Percentiles rank a stretch among this genome's conserved stretches.
phyloP scores from a whole-genome alignment of 1,140 invertebrate genomes.

The Brachystomella parvula region DNA sequence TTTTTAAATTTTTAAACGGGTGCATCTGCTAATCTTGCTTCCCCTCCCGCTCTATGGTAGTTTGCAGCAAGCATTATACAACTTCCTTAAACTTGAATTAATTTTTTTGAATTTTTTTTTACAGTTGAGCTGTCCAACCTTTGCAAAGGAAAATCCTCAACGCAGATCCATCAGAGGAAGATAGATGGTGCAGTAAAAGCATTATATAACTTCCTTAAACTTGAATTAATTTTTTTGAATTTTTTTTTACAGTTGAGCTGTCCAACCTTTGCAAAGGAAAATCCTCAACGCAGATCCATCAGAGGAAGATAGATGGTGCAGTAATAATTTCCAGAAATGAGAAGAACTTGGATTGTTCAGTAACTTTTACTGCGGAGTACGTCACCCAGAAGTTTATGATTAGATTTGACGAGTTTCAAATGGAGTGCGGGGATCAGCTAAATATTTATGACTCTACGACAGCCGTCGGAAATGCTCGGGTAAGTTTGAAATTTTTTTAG shows the following conservation, averaged over 20 bases:
- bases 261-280: slow-evolving; percentile 74
- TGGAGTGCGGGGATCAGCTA: slow-evolving; percentile 89
- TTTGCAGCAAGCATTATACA: neutral
- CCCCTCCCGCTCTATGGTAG: too few species aligned
- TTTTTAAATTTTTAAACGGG: too few species aligned
- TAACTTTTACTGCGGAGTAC: slow-evolving; percentile 87
- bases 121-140: slow-evolving; percentile 60
- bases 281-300: slow-evolving; percentile 67
- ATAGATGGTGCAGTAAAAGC: slow-evolving; percentile 72
- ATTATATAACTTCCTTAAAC: neutral
- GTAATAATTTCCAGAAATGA: slow-evolving; percentile 80
- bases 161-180: slow-evolving; percentile 69
- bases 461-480: slow-evolving; percentile 74
- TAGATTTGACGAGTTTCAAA: slow-evolving; percentile 66
- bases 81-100: neutral
- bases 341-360: slow-evolving; percentile 76
- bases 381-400: slow-evolving; percentile 88
- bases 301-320: slow-evolving; percentile 81
- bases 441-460: slow-evolving; percentile 87
- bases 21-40: too few species aligned
- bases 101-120: neutral
- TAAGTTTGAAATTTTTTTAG: slow-evolving; percentile 43
- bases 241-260: slow-evolving; percentile 68
- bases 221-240: neutral
- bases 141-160: slow-evolving; percentile 77